Evolutionary conservation across 2,113 vertebrate genomes (phyloP).

Genomic region (Apodemus speciosus): DNA sequence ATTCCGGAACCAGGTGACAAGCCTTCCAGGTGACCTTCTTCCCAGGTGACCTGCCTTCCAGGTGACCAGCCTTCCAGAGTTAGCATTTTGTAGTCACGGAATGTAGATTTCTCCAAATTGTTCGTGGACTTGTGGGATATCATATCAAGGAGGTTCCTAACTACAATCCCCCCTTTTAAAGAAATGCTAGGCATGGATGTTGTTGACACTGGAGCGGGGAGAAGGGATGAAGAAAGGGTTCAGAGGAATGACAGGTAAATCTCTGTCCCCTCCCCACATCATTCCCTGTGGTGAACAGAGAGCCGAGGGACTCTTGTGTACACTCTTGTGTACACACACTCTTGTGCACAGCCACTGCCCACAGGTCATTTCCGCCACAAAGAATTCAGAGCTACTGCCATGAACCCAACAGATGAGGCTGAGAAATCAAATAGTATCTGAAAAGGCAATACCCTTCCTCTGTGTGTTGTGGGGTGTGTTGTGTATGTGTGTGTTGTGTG

Average conservation of each 20-base stretch:
- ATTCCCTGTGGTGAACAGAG: neutral
- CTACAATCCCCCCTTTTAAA: neutral
- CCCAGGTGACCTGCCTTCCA: neutral
- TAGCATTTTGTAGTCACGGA: neutral
- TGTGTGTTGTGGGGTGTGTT: neutral
- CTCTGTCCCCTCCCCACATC: neutral
- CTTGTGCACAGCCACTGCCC: neutral
- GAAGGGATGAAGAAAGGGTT: neutral
- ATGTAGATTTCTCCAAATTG: neutral
- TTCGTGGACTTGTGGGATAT: neutral
- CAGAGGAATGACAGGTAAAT: neutral
- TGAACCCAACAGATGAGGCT: neutral
- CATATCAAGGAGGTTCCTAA: neutral
- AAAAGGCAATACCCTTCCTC: neutral
- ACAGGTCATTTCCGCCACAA: neutral
- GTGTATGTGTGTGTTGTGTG: neutral
- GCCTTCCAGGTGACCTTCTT: too few species aligned
- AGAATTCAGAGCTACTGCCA: neutral
- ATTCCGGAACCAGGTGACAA: neutral
- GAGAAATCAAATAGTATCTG: neutral
- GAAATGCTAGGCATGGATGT: neutral
- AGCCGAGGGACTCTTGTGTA: neutral
- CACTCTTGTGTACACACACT: too few species aligned
- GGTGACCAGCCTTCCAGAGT: neutral
- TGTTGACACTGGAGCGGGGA: neutral